A percentile compares a stretch with the other conserved stretches of the same genome.
Conservation (phyloP, 2,888 invertebrate genomes). For the Eristalis pertinax region DNA sequence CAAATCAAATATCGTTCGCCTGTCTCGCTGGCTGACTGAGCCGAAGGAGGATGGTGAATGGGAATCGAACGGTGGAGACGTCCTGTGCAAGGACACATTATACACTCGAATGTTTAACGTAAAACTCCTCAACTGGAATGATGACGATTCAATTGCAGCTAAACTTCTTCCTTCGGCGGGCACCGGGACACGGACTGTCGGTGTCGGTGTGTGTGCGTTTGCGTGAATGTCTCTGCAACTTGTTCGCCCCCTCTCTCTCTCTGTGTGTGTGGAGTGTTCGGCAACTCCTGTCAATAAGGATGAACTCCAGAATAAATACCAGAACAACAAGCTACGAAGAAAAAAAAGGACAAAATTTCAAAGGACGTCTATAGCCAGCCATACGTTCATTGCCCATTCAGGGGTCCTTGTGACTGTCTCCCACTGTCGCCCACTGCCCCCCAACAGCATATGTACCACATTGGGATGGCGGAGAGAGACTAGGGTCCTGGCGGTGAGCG, state of each 20-base stretch:
- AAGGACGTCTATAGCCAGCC: constrained; percentile 13
- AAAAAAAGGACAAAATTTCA: constrained; percentile 15
- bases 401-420: background rate
- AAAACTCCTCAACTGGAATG: constrained; percentile 66
- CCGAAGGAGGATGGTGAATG: background rate
- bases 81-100: background rate
- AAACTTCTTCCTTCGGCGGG: constrained; percentile 53
- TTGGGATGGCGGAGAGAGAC: background rate
- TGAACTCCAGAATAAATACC: constrained; percentile 60
- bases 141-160: constrained; percentile 71
- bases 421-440: background rate
- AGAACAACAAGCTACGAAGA: constrained; percentile 28
- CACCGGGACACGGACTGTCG: background rate
- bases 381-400: constrained; percentile 28
- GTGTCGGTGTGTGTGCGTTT: background rate
- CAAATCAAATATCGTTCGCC: constrained; percentile 62
- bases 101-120: constrained; percentile 26
- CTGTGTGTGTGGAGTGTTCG: constrained; percentile 11
- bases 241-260: background rate
- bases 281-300: constrained; percentile 29
- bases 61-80: background rate
- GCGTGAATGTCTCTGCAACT: background rate
- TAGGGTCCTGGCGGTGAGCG: constrained; percentile 9
- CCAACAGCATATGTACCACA: constrained; percentile 4
- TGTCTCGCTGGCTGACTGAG: background rate